A percentile compares a stretch with the other conserved stretches of the same genome.
phyloP scores from a whole-genome alignment of 2,113 vertebrate genomes.

The Clarias macrocephalus region DNA sequence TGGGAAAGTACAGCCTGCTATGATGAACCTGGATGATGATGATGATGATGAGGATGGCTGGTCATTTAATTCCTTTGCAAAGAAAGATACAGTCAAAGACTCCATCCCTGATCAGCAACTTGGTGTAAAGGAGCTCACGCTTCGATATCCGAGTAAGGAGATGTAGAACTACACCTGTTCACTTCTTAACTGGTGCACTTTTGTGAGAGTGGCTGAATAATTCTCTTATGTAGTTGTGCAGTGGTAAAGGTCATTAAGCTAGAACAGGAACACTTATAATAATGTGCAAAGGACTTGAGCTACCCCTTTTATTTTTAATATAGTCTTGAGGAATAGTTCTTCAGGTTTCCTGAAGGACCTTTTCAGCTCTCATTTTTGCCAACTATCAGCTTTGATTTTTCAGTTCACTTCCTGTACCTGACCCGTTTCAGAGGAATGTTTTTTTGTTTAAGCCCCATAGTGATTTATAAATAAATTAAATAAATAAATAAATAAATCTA shows the following conservation, averaged over 20 bases:
- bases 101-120: constrained; percentile 89
- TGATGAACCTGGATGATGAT: constrained; percentile 84
- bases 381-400: too few relatives aligned
- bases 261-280: not conserved
- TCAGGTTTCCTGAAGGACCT: too few relatives aligned
- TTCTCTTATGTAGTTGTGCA: not conserved
- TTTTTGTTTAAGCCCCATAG: too few relatives aligned
- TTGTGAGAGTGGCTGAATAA: not conserved
- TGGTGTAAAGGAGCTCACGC: constrained; percentile 82
- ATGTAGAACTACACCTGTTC: not conserved
- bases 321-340: too few relatives aligned
- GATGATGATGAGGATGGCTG: constrained; percentile 70
- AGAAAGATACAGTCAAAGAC: constrained; percentile 77
- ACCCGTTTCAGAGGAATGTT: too few relatives aligned
- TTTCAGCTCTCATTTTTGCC: too few relatives aligned
- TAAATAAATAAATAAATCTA: too few relatives aligned
- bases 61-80: constrained; percentile 73
- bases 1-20: constrained; percentile 69
- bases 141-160: constrained; percentile 82
- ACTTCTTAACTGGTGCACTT: not conserved
- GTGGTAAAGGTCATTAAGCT: not conserved
- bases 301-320: too few relatives aligned
- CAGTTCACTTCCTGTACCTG: too few relatives aligned
- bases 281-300: too few relatives aligned
- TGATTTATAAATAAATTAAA: too few relatives aligned